Percentiles rank a stretch among this genome's conserved stretches.
These are phyloP conservation scores for Synchiropus splendidus DNA, from an alignment of 2,113 vertebrate species.

Conservation along the genomic window DNA sequence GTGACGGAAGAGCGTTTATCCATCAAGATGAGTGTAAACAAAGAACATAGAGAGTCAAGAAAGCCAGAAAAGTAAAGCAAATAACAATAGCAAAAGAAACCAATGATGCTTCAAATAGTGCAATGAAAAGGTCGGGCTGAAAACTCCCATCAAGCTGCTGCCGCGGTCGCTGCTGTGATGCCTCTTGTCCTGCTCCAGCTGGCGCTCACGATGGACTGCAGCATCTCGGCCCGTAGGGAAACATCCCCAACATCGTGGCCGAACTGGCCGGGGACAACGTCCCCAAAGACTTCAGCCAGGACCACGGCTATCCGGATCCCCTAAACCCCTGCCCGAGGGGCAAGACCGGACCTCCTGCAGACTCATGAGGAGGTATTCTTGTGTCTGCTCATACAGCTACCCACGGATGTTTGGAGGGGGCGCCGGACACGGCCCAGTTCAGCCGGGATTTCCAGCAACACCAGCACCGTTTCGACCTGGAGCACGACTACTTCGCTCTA, in stretches of 20 bases:
- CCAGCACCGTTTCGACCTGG: conserved; percentile 89
- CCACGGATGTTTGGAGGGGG: conserved; percentile 89
- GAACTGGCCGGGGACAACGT: conserved; percentile 92
- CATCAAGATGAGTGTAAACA: too few species aligned
- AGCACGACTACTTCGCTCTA: conserved; percentile 81
- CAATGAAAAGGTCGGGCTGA: too few species aligned
- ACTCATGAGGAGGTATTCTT: too few species aligned
- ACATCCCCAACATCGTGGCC: conserved; percentile 96
- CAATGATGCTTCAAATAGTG: too few species aligned
- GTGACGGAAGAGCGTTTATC: too few species aligned
- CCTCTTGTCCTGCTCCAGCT: conserved; percentile 61
- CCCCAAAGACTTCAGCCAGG: conserved; percentile 90
- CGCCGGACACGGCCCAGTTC: conserved; percentile 92
- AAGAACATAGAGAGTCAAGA: too few species aligned
- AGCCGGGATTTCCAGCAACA: conserved; percentile 93
- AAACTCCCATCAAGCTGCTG: too few species aligned
- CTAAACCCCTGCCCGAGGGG: conserved; percentile 93
- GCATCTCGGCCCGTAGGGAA: conserved; percentile 93
- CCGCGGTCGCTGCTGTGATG: too few species aligned
- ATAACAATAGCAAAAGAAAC: too few species aligned
- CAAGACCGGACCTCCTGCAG: conserved; percentile 66
- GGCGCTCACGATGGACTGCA: conserved; percentile 94
- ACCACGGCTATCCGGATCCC: conserved; percentile 94
- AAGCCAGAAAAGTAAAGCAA: too few species aligned
- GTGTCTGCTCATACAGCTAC: conserved; percentile 50